phyloP scores from a whole-genome alignment of 1,140 invertebrate species.

The Colletes latitarsis region DNA sequence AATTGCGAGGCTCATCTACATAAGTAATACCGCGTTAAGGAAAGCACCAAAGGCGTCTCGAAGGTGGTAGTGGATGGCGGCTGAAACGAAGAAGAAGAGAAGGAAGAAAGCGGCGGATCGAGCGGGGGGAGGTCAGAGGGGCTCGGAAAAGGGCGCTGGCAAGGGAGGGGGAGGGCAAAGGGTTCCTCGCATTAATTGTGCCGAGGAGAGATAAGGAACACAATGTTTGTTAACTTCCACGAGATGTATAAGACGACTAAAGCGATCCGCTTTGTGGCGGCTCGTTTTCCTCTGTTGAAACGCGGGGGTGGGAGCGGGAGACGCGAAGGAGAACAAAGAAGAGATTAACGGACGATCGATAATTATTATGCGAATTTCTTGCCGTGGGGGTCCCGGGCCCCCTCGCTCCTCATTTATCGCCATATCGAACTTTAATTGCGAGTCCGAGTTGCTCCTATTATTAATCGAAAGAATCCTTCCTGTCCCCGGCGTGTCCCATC shows the following conservation, averaged over 20 bases:
- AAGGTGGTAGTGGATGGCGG: conserved; percentile 64
- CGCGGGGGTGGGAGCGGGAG: background rate
- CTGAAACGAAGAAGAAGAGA: conserved; percentile 49
- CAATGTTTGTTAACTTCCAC: conserved; percentile 77
- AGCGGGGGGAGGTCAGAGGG: conserved; percentile 53
- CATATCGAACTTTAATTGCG: conserved; percentile 43
- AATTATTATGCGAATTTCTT: conserved; percentile 70
- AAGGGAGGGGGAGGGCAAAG: conserved; percentile 68
- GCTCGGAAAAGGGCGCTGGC: background rate
- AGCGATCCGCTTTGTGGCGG: conserved; percentile 69
- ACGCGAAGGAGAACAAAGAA: conserved; percentile 67
- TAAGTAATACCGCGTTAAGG: conserved; percentile 81
- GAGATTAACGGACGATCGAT: conserved; percentile 71
- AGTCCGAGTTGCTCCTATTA: conserved; percentile 8
- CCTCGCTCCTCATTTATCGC: conserved; percentile 52
- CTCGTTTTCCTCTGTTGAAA: conserved; percentile 60
- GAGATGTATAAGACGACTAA: conserved; percentile 69
- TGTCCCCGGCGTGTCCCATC: background rate
- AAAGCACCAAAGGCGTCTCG: conserved; percentile 76
- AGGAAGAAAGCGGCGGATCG: background rate
- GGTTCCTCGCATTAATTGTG: conserved; percentile 78
- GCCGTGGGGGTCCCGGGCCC: conserved; percentile 1
- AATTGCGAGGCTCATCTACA: conserved; percentile 80
- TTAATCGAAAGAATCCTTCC: conserved; percentile 7
- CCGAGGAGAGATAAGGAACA: conserved; percentile 75